Evolutionary conservation across 2,888 invertebrate species (phyloP), one percentile per base, ranked within the genome.

Genomic region (Aphodius granarius): DNA sequence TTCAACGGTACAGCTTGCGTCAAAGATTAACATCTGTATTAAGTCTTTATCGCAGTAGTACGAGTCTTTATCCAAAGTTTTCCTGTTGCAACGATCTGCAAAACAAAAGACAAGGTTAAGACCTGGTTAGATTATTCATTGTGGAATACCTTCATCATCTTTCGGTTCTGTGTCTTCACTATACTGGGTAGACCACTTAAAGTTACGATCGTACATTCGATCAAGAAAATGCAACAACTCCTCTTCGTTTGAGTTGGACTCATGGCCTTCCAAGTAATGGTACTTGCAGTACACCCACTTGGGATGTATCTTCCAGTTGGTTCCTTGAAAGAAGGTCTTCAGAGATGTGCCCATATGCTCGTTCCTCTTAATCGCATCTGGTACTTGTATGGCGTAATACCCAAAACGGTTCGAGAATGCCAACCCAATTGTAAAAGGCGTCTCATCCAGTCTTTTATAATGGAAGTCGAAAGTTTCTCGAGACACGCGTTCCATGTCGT

Each of bases 281-380:
- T 94, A 96, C 83, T 94, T 94, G 85, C 96, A 96, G 85, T 96
- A 96, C 0, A 95, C 93, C 94, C 96, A 97, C 82, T 94, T 92
- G 0, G 95, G 95, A 88, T 96, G 96, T 23, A 95, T 90, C 83
- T 93, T 92, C 92, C 94, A 95, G 83, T 92, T 90, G 5, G 89
- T 90, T 13, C 93, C 94, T 76, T 89, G 88, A 83, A 95, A 95
- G 84, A 92, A 95, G 68, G 92, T 91, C 0, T 92, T 91, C 64
- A 95, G 91, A 83, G 93, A 92, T 72, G 91, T 88, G 65, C 92
- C 92, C 81, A 91, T 91, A 78, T 92, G 90, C 66, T 90, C 90
- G 82, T 93, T 89, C 85, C 91, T 89, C 84, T 91, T 88, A 15
- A 95, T 94, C 85, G 94, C 94, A 82, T 96, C 93, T 74, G 93